Evolutionary conservation across 2,113 vertebrate genomes (phyloP).

Genomic region (Ophthalmolycus amberensis): DNA sequence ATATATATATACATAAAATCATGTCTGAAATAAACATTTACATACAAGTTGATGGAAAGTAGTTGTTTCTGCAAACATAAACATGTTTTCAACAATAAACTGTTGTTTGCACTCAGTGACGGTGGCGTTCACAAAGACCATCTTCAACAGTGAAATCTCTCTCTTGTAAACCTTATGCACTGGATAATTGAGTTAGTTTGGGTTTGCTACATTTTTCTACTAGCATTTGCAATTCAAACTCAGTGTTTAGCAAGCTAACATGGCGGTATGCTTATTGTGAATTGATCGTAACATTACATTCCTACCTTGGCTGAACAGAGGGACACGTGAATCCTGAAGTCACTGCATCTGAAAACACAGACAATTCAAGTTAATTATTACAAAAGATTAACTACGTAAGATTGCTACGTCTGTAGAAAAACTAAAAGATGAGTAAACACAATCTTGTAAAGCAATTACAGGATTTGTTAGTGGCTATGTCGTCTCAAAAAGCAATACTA

Average conservation of each 20-base stretch:
- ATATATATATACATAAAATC: conserved; percentile 46
- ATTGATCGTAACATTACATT: background rate
- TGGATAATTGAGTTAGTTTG: background rate
- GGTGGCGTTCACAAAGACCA: background rate
- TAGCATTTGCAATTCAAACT: background rate
- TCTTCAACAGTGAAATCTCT: background rate
- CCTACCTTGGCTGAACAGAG: background rate
- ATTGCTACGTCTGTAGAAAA: background rate
- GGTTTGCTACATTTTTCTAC: background rate
- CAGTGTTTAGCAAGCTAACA: background rate
- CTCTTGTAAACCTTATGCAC: background rate
- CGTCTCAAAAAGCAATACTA: background rate
- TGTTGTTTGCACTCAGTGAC: background rate
- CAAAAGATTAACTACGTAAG: background rate
- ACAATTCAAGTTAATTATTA: background rate
- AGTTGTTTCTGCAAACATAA: background rate
- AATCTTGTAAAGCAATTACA: background rate
- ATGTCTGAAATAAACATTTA: conserved; percentile 75
- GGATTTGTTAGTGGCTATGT: background rate
- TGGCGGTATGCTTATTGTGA: background rate
- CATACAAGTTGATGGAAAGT: conserved; percentile 6
- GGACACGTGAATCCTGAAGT: background rate
- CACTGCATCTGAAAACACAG: background rate
- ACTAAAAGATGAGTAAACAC: background rate
- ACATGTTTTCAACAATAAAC: background rate